Conservation (phyloP, 2,113 vertebrate genomes). For the Nothobranchius kuhntae region DNA sequence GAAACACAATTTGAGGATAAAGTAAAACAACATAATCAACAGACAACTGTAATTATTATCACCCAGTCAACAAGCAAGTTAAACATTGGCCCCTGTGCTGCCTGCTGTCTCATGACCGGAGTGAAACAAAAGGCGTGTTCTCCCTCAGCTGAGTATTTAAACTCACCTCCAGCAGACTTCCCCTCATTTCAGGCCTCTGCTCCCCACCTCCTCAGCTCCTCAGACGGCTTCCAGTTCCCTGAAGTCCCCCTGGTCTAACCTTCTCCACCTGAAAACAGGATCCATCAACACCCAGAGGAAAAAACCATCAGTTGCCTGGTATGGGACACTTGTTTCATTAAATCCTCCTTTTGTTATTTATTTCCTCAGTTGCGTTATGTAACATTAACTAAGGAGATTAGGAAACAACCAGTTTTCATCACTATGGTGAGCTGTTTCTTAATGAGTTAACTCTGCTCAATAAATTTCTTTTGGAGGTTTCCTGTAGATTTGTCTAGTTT, state of each 20-base stretch:
- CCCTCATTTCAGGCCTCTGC: conserved; percentile 8
- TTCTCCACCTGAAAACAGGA: neutral
- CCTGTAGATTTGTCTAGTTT: too few relatives aligned
- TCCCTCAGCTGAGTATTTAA: conserved; percentile 55
- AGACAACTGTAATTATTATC: conserved; percentile 50
- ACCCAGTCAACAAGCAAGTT: conserved; percentile 59
- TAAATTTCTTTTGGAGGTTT: too few relatives aligned
- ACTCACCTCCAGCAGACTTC: conserved; percentile 3
- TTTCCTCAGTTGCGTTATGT: conserved; percentile 30
- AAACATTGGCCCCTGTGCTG: conserved; percentile 67
- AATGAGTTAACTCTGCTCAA: too few relatives aligned
- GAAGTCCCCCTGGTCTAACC: neutral
- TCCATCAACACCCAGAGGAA: neutral
- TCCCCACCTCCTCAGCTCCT: neutral
- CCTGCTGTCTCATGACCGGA: conserved; percentile 65
- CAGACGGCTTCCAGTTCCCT: neutral
- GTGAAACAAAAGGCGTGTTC: conserved; percentile 60
- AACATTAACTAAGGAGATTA: conserved; percentile 58
- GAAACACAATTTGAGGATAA: conserved; percentile 44
- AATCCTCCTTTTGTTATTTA: neutral
- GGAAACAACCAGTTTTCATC: conserved; percentile 39
- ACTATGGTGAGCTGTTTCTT: neutral
- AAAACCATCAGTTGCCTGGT: conserved; percentile 24
- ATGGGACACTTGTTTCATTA: conserved; percentile 20
- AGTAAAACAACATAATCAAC: conserved; percentile 34